Conservation (phyloP, 2,888 invertebrate genomes). For the Idaea dimidiata region DNA sequence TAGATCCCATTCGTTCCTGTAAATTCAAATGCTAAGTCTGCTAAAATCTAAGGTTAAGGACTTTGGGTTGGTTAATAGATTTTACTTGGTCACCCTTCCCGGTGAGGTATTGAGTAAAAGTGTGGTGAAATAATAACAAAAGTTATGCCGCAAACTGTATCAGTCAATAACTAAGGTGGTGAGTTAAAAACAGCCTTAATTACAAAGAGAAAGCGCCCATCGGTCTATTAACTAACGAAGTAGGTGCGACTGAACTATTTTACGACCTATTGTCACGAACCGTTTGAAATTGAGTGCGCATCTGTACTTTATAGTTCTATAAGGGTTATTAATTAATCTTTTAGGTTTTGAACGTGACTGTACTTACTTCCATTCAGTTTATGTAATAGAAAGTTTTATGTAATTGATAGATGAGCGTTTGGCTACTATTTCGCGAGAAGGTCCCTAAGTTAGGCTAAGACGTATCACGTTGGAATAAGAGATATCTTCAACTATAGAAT, state of each 20-base stretch:
- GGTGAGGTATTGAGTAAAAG: no score
- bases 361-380: not conserved
- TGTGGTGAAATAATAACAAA: no score
- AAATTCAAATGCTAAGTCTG: no score
- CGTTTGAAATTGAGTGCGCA: slow-evolving; percentile 14
- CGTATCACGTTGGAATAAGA: no score
- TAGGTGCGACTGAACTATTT: slow-evolving; percentile 33
- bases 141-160: slow-evolving; percentile 17
- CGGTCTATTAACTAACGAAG: slow-evolving; percentile 34
- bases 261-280: slow-evolving; percentile 39
- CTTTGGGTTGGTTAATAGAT: no score
- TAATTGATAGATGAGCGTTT: no score
- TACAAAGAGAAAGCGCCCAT: slow-evolving; percentile 32
- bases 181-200: slow-evolving; percentile 38
- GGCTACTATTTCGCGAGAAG: no score
- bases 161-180: slow-evolving; percentile 22
- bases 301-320: slow-evolving; percentile 4
- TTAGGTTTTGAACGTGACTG: not conserved
- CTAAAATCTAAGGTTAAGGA: no score
- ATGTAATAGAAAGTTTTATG: not conserved
- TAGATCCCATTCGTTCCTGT: no score
- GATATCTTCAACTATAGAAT: no score
- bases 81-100: no score
- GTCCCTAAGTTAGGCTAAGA: no score
- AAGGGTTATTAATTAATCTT: slow-evolving; percentile 2